A percentile compares a stretch with the other conserved stretches of the same genome.
Conservation (phyloP, 1,140 invertebrate genomes). For the Drosophila quadrilineata region DNA sequence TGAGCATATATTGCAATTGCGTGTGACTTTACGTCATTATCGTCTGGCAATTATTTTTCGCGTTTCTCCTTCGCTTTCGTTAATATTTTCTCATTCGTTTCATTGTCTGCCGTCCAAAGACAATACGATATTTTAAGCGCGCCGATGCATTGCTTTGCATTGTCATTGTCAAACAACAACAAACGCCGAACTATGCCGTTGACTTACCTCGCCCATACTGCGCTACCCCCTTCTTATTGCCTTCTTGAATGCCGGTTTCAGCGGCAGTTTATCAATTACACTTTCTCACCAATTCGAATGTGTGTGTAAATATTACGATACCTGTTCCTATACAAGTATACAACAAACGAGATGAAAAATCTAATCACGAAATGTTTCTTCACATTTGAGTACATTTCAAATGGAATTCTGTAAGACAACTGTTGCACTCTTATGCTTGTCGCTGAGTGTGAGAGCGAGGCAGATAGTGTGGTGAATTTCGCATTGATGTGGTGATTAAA, state of each 20-base stretch:
- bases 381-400: neutral
- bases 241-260: neutral
- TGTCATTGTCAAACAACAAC: neutral
- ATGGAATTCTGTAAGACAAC: neutral
- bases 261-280: too few relatives aligned
- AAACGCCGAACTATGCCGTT: conserved; percentile 1
- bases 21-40: neutral
- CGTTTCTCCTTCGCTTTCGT: neutral
- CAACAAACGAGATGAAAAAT: too few relatives aligned
- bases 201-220: neutral
- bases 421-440: conserved; percentile 14
- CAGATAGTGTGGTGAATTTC: neutral
- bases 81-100: neutral
- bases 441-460: neutral
- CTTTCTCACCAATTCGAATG: too few relatives aligned
- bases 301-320: too few relatives aligned
- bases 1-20: neutral
- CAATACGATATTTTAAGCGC: neutral
- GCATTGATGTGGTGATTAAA: neutral
- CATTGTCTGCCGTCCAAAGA: neutral
- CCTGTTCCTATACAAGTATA: too few relatives aligned
- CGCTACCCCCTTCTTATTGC: neutral
- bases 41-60: neutral
- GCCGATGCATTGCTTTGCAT: neutral
- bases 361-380: neutral